These are phyloP conservation scores for Xenopus borealis DNA, from an alignment of 2,113 vertebrate genomes.

Conservation along the genomic window DNA sequence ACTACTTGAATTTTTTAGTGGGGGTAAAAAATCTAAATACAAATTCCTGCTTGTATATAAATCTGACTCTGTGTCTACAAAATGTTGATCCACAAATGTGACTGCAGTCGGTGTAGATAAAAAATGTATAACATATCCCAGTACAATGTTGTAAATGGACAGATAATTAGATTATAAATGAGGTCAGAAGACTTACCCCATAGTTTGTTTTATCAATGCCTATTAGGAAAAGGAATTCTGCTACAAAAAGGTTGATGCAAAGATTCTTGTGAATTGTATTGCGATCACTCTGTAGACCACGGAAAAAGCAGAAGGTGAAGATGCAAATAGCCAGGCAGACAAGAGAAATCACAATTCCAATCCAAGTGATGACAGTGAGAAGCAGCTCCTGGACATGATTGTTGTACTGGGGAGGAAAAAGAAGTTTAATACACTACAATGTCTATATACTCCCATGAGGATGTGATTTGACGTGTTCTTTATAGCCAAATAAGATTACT, in stretches of 20 bases:
- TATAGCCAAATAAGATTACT: slow-evolving; percentile 43
- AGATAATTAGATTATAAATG: too few species aligned
- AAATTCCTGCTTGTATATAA: too few species aligned
- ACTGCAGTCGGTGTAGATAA: too few species aligned
- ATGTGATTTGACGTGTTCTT: too few species aligned
- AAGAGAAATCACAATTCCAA: slow-evolving; percentile 93
- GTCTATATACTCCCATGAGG: too few species aligned
- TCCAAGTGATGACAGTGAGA: slow-evolving; percentile 91
- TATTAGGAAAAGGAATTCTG: slow-evolving; percentile 96
- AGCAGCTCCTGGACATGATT: slow-evolving; percentile 81
- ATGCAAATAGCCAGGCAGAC: slow-evolving; percentile 95
- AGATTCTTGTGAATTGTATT: slow-evolving; percentile 99
- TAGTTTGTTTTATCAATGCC: slow-evolving; percentile 94
- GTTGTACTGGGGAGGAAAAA: slow-evolving; percentile 69
- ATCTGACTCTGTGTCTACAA: too few species aligned
- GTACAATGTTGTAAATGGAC: too few species aligned
- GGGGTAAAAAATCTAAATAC: too few species aligned
- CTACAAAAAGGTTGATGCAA: slow-evolving; percentile 97
- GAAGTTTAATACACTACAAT: background rate
- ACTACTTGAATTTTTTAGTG: too few species aligned
- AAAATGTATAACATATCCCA: too few species aligned
- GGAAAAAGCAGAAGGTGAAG: slow-evolving; percentile 99
- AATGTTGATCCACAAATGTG: too few species aligned
- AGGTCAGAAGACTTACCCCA: slow-evolving; percentile 69
- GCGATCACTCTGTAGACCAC: slow-evolving; percentile 94